A percentile compares a stretch with the other conserved stretches of the same genome.
phyloP scores from a whole-genome alignment of 2,888 invertebrate genomes.

The Cataglyphis cursor region DNA sequence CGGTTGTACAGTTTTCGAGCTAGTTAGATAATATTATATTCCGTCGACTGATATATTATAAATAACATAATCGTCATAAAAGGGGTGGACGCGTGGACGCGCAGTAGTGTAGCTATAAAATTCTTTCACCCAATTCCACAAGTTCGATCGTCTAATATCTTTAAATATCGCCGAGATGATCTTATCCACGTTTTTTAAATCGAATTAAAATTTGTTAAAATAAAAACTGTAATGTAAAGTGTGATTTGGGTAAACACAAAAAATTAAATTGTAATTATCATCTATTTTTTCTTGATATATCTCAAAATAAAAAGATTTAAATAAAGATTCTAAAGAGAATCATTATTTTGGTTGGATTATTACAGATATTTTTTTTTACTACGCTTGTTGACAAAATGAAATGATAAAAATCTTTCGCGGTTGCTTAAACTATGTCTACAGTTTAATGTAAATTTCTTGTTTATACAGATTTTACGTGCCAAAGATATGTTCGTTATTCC shows the following conservation, averaged over 20 bases:
- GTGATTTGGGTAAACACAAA: neutral
- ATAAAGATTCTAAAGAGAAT: neutral
- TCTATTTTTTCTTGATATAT: neutral
- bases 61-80: slow-evolving; percentile 58
- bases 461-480: slow-evolving; percentile 15
- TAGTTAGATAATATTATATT: slow-evolving; percentile 66
- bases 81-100: neutral
- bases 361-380: neutral
- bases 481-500: neutral
- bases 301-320: neutral
- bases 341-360: neutral
- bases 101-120: neutral
- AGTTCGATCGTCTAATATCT: neutral
- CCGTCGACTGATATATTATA: slow-evolving; percentile 41
- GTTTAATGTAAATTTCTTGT: neutral
- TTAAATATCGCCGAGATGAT: neutral
- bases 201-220: neutral
- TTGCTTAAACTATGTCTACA: neutral
- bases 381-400: neutral
- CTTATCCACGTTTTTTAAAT: neutral
- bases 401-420: neutral
- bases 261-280: neutral
- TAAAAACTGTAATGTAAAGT: neutral
- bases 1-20: slow-evolving; percentile 66
- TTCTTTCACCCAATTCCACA: neutral